Conservation (phyloP, 2,113 vertebrate genomes). For the Micromys minutus region DNA sequence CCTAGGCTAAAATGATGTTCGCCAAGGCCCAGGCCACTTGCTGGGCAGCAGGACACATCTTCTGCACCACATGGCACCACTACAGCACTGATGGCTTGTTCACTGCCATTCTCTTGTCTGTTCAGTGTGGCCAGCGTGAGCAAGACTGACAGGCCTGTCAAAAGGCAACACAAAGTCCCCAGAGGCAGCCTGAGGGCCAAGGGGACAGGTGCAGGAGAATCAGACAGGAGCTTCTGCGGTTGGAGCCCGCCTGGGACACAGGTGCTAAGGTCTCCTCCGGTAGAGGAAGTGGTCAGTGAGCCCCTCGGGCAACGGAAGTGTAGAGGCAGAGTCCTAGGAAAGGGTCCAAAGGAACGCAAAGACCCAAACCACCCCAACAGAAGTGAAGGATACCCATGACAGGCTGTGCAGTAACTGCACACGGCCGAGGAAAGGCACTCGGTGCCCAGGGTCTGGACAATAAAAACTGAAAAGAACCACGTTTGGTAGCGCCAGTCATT, state of each 20-base stretch:
- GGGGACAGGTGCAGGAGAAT: neutral
- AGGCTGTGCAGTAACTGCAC: neutral
- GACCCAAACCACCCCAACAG: neutral
- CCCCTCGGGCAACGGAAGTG: neutral
- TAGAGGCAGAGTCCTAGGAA: neutral
- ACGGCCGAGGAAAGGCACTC: neutral
- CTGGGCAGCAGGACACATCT: neutral
- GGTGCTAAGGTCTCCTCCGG: neutral
- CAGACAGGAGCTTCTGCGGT: neutral
- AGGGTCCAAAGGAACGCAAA: neutral
- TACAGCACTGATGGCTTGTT: neutral
- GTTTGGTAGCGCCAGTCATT: neutral
- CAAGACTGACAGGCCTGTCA: neutral
- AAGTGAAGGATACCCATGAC: neutral
- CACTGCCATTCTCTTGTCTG: neutral
- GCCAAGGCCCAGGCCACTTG: neutral
- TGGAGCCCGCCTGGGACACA: neutral
- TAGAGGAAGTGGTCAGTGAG: neutral
- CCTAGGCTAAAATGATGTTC: neutral
- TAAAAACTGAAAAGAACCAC: neutral
- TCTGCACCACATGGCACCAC: rapidly evolving
- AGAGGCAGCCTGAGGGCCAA: neutral
- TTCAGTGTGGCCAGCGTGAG: neutral
- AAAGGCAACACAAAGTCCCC: neutral
- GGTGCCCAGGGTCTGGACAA: neutral